Evolutionary conservation across 2,113 vertebrate species (phyloP).

Genomic region (Lynx canadensis): DNA sequence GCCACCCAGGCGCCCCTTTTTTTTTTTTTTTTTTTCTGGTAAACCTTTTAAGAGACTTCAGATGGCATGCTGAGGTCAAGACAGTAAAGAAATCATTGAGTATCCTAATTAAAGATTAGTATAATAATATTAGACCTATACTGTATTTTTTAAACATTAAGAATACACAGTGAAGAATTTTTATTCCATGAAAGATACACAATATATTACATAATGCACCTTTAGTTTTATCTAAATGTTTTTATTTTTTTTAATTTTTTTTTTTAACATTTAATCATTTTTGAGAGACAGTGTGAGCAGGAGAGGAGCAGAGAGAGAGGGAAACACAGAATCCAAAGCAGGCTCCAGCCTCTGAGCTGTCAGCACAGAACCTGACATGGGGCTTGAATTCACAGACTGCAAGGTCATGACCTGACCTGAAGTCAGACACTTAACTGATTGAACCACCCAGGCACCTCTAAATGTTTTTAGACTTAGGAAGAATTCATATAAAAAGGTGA

Average conservation of each 20-base stretch:
- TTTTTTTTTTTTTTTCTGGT: no score
- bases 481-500: background rate
- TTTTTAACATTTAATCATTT: no score
- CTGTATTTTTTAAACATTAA: background rate
- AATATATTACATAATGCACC: background rate
- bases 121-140: background rate
- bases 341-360: no score
- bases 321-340: no score
- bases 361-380: no score
- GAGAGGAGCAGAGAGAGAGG: no score
- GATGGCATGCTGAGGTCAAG: background rate
- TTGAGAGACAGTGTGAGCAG: no score
- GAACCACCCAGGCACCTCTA: background rate
- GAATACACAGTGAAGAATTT: background rate
- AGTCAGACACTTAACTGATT: no score
- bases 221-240: conserved; percentile 2
- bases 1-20: no score
- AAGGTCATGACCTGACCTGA: no score
- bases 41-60: background rate
- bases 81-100: background rate
- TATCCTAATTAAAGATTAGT: background rate
- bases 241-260: background rate
- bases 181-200: background rate
- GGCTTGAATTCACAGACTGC: no score
- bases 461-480: conserved; percentile 35